Base-by-base conservation (phyloP, 2,797 vertebrate genomes). In the Lepilemur septentrionalis region DNA sequence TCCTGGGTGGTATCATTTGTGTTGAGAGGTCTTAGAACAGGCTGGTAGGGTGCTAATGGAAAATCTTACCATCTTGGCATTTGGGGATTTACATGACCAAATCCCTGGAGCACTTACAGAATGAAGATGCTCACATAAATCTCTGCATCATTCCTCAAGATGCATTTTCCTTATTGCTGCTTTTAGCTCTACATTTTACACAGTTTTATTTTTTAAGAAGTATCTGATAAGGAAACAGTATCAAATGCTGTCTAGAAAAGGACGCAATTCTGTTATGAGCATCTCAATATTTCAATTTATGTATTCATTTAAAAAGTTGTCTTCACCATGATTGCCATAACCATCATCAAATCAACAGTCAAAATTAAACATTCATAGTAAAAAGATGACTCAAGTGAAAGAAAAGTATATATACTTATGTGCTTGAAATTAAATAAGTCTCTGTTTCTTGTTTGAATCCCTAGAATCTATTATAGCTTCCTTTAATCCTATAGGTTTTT, bases 1-100 rank as follows among this genome's bases (percentile, higher is more conserved):
- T 98, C 95, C 76, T 81, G 85, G 73, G 89, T 98, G 94, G 85
- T 48, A 89, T 97, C 72, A 35, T 97, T 89, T 84, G 87, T 97
- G 85, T 3, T 73, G 0, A 41, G 25, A 38, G 41, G 43, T 92
- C 87, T 93, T 88, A 91, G 81, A 65, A 94, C 88, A 82, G 59
- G 43, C 32, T 52, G 32, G 73, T 87, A 69, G 61, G 25, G 70
- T 93, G 43, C 86, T 88, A 94, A 35, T 70, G 57, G 50, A 90
- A 96, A 92, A 88, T 46, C 41, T 90, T 93, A 17, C 0, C 48
- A 8, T 69, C 28, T 81, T 95, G 20, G 67, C 94, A 75, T 73
- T 81, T 91, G 13, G 94, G 46, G 84, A 97, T 94, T 96, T 84
- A 55, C 50, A 55, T 35, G 43, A 46, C 86, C 52, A 63, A 89